A percentile compares a stretch with the other conserved stretches of the same genome.
phyloP scores from a whole-genome alignment of 2,113 vertebrate genomes.

The Sitta europaea region DNA sequence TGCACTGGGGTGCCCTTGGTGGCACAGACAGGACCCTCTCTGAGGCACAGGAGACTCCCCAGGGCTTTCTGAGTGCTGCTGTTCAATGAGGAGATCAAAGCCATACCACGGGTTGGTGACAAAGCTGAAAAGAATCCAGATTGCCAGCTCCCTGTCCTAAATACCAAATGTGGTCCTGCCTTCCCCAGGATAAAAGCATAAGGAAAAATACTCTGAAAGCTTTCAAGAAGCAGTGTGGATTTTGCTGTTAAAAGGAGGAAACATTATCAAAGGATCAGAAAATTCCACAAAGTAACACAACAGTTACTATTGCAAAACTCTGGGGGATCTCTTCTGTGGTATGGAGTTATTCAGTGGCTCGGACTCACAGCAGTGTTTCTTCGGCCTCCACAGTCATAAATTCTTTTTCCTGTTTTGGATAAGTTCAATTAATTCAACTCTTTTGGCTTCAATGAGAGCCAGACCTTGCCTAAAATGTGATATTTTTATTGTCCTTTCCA shows the following conservation, averaged over 20 bases:
- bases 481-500: conserved; percentile 19
- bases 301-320: conserved; percentile 53
- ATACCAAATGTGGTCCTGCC: conserved; percentile 44
- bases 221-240: conserved; percentile 37
- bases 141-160: conserved; percentile 45
- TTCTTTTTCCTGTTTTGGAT: conserved; percentile 33
- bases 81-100: neutral
- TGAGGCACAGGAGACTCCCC: neutral
- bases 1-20: neutral
- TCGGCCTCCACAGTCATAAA: neutral
- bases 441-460: neutral
- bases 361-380: neutral
- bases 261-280: conserved; percentile 56
- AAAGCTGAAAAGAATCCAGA: conserved; percentile 49
- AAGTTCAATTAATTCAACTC: conserved; percentile 2
- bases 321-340: conserved; percentile 39
- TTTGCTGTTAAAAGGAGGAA: conserved; percentile 32
- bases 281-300: conserved; percentile 52
- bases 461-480: conserved; percentile 20
- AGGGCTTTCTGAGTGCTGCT: neutral
- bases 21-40: neutral
- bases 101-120: neutral
- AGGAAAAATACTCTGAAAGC: neutral
- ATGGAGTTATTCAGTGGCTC: conserved; percentile 1
- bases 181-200: conserved; percentile 20